Conservation (phyloP, 37 sponge, comb jelly and placozoan species). For the Ianthella basta region DNA sequence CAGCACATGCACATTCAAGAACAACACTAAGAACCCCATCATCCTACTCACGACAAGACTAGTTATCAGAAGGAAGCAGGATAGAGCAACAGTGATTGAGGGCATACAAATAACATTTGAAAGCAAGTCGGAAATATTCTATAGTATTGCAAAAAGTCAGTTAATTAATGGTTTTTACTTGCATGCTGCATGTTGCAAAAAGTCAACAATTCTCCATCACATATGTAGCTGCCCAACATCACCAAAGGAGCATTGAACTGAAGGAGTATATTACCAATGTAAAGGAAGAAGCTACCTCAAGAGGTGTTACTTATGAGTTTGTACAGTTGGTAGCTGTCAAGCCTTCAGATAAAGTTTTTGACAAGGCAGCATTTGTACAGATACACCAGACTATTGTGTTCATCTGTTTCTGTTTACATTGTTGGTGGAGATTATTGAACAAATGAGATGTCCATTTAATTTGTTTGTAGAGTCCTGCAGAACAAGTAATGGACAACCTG, state of each 20-base stretch:
- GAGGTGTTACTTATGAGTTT: background rate
- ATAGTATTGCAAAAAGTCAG: background rate
- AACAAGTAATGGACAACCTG: background rate
- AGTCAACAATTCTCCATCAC: too few species aligned
- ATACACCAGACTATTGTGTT: too few species aligned
- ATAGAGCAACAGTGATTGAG: background rate
- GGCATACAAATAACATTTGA: background rate
- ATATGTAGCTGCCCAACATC: too few species aligned
- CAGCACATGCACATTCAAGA: slow-evolving; percentile 23
- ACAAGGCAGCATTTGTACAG: background rate
- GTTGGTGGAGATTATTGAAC: too few species aligned
- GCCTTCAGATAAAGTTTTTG: slow-evolving; percentile 8
- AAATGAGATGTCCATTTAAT: too few species aligned
- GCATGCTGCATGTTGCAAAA: background rate
- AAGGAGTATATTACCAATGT: background rate
- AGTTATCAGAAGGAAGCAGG: background rate
- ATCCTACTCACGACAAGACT: background rate
- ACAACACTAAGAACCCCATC: background rate
- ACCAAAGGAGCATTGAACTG: background rate
- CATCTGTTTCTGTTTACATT: too few species aligned
- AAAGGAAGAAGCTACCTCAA: background rate
- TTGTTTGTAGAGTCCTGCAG: background rate
- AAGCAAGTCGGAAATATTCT: too few species aligned
- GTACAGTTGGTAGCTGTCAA: background rate
- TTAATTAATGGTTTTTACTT: too few species aligned